A percentile compares a stretch with the other conserved stretches of the same genome.
Conservation (phyloP, 2,113 vertebrate genomes). For the Synodontis membranacea region DNA sequence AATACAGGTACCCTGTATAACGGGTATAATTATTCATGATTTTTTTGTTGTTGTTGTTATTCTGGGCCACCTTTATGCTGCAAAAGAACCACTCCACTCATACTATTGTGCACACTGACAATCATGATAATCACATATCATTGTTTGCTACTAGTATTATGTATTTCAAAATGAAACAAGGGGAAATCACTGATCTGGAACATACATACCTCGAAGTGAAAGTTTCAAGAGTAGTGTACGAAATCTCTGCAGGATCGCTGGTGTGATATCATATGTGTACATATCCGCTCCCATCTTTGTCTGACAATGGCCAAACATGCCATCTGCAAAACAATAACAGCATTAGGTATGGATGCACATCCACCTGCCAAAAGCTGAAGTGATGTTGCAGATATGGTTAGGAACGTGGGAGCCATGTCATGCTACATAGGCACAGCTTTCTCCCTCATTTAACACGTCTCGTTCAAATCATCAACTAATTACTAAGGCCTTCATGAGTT, state of each 20-base stretch:
- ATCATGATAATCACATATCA: background rate
- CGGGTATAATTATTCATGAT: too few relatives aligned
- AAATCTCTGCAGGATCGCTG: constrained; percentile 79
- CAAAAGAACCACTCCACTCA: background rate
- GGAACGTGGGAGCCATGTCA: background rate
- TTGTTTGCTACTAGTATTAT: constrained; percentile 17
- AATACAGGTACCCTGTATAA: background rate
- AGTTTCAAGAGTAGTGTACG: constrained; percentile 81
- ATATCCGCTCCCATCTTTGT: constrained; percentile 71
- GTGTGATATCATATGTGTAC: constrained; percentile 83
- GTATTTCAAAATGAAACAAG: constrained; percentile 12
- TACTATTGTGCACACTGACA: background rate
- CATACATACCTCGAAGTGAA: constrained; percentile 78
- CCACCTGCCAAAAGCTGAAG: background rate
- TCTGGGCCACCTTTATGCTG: background rate
- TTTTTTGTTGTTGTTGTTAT: too few relatives aligned
- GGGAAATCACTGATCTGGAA: constrained; percentile 11
- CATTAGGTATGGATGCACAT: background rate
- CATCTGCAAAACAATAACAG: constrained; percentile 74
- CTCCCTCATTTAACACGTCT: background rate
- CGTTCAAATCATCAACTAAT: background rate
- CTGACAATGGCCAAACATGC: constrained; percentile 89
- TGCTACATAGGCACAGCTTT: background rate
- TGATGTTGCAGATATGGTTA: background rate
- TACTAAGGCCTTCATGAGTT: background rate